phyloP scores from a whole-genome alignment of 2,797 vertebrate genomes.

The Taeniopygia guttata region DNA sequence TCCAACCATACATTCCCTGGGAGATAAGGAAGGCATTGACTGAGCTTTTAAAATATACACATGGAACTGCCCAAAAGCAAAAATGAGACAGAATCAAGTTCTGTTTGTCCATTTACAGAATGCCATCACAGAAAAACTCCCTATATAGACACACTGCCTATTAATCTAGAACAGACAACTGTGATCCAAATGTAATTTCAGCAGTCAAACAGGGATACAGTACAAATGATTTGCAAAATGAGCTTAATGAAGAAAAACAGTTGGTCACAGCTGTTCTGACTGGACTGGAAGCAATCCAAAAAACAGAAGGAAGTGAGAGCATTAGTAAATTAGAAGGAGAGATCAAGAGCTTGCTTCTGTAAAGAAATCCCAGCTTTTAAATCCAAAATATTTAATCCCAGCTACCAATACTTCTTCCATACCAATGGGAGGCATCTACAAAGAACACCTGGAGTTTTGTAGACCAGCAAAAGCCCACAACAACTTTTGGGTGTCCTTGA shows the following conservation, averaged over 20 bases:
- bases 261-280: constrained; percentile 5
- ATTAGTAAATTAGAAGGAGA: background rate
- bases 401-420: background rate
- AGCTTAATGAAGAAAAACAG: background rate
- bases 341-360: background rate
- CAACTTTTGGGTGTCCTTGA: background rate
- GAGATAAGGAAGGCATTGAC: background rate
- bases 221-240: background rate
- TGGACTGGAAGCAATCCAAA: background rate
- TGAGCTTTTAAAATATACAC: background rate
- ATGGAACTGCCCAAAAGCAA: background rate
- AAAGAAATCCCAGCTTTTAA: background rate
- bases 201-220: background rate
- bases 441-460: background rate
- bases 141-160: background rate
- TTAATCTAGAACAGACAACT: background rate
- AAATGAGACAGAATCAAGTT: background rate
- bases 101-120: background rate
- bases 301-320: background rate
- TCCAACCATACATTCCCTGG: background rate
- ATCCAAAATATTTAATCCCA: background rate
- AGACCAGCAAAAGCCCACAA: background rate
- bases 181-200: background rate
- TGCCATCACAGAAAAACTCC: background rate
- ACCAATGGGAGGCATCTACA: background rate